Conservation (phyloP, 1,140 invertebrate species). For the Heliconius eleuchia region DNA sequence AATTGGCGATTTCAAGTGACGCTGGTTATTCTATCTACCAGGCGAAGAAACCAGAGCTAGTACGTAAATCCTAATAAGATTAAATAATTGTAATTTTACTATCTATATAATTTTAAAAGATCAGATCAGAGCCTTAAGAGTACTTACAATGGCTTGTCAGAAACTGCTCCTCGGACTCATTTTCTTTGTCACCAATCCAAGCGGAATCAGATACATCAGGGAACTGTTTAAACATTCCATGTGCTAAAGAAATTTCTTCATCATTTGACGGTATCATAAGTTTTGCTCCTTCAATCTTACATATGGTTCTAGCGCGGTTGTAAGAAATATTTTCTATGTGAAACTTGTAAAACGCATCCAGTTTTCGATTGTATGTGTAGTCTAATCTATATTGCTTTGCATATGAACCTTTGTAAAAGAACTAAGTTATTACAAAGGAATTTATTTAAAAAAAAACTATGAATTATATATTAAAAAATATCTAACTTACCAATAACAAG, state of each 20-base stretch:
- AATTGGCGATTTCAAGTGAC: too few relatives aligned
- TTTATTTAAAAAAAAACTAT: background rate
- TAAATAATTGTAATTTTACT: too few relatives aligned
- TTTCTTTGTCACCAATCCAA: constrained; percentile 39
- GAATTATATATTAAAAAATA: background rate
- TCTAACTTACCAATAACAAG: background rate
- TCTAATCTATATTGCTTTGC: constrained; percentile 51
- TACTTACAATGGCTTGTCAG: background rate
- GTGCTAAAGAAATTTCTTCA: constrained; percentile 46
- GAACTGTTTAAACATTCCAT: constrained; percentile 58
- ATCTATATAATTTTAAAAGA: background rate
- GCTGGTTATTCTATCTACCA: too few relatives aligned
- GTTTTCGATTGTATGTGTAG: constrained; percentile 52
- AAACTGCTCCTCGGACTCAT: constrained; percentile 31
- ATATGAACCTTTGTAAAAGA: background rate
- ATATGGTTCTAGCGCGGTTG: constrained; percentile 25
- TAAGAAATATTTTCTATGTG: constrained; percentile 41
- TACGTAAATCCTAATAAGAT: too few relatives aligned
- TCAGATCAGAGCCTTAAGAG: background rate
- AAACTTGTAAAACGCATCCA: constrained; percentile 61
- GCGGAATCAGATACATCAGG: constrained; percentile 52
- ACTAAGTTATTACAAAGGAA: background rate
- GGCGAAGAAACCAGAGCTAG: too few relatives aligned
- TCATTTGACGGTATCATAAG: constrained; percentile 43
- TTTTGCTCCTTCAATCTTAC: constrained; percentile 45